phyloP scores from a whole-genome alignment of 2,888 invertebrate genomes.

The Hypolimnas misippus region DNA sequence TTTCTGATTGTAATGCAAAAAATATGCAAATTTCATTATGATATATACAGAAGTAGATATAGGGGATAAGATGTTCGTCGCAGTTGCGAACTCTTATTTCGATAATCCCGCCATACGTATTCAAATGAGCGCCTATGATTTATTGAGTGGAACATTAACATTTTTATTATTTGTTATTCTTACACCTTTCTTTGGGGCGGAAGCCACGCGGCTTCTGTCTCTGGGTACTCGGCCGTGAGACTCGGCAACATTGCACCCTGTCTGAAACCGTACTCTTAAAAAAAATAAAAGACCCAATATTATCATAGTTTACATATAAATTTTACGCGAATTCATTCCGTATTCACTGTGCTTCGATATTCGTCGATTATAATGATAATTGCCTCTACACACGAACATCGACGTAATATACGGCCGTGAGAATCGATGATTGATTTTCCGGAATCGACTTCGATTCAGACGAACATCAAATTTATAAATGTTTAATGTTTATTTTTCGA shows the following conservation, averaged over 20 bases:
- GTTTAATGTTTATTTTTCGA: constrained; percentile 30
- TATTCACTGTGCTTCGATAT: constrained; percentile 75
- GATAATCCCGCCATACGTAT: constrained; percentile 81
- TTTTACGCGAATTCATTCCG: constrained; percentile 81
- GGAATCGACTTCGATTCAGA: constrained; percentile 55
- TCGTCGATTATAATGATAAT: constrained; percentile 81
- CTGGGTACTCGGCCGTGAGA: constrained; percentile 81
- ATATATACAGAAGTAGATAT: constrained; percentile 55
- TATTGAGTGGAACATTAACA: constrained; percentile 85
- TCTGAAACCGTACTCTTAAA: constrained; percentile 59
- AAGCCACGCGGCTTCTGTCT: constrained; percentile 82
- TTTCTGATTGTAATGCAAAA: constrained; percentile 52
- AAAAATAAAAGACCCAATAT: constrained; percentile 77
- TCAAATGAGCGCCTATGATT: constrained; percentile 84
- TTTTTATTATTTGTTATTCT: constrained; percentile 86
- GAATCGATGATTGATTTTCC: constrained; percentile 79
- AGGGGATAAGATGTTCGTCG: constrained; percentile 54
- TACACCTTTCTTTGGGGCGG: constrained; percentile 80
- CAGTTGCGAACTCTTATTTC: constrained; percentile 73
- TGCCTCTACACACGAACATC: constrained; percentile 75
- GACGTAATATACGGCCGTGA: constrained; percentile 81
- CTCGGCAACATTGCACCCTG: constrained; percentile 64
- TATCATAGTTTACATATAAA: constrained; percentile 84
- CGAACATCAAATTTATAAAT: constrained; percentile 35
- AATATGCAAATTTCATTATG: constrained; percentile 66